These are phyloP conservation scores for Beris morrisii DNA, from an alignment of 2,888 invertebrate species.

Conservation along the genomic window DNA sequence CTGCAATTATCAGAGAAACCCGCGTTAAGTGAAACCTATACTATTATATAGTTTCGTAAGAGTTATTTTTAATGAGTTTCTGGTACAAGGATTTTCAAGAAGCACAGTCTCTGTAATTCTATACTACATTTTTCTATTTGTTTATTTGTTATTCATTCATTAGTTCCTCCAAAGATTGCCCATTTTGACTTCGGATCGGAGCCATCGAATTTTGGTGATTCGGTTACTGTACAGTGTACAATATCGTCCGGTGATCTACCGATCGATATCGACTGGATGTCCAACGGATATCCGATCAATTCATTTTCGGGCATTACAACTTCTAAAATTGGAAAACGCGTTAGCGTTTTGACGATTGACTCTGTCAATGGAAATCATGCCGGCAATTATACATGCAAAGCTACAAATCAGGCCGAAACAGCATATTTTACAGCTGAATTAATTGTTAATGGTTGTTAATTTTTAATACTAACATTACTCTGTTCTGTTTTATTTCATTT, in stretches of 20 bases:
- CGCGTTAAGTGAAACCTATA: no score
- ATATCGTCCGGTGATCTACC: conserved; percentile 67
- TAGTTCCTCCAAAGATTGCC: conserved; percentile 76
- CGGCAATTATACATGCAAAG: conserved; percentile 76
- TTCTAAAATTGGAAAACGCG: conserved; percentile 61
- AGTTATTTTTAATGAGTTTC: no score
- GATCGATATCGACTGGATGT: conserved; percentile 61
- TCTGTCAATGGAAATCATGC: conserved; percentile 66
- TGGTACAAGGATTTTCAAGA: no score
- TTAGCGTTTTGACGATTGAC: conserved; percentile 65
- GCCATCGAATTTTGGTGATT: conserved; percentile 67
- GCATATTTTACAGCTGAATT: conserved; percentile 69
- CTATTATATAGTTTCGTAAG: no score
- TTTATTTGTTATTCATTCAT: not conserved
- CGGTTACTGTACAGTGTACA: conserved; percentile 63
- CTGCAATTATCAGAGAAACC: no score
- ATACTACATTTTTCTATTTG: no score
- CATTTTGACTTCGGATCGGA: conserved; percentile 73
- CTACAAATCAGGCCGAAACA: conserved; percentile 69
- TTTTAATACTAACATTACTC: conserved; percentile 45
- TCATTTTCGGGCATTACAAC: conserved; percentile 56
- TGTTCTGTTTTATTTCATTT: conserved; percentile 15
- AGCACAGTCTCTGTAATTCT: no score
- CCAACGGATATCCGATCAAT: conserved; percentile 58
- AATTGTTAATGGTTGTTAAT: conserved; percentile 66